Evolutionary conservation across 1,140 invertebrate species (phyloP).

Genomic region (Melanaphis sacchari): DNA sequence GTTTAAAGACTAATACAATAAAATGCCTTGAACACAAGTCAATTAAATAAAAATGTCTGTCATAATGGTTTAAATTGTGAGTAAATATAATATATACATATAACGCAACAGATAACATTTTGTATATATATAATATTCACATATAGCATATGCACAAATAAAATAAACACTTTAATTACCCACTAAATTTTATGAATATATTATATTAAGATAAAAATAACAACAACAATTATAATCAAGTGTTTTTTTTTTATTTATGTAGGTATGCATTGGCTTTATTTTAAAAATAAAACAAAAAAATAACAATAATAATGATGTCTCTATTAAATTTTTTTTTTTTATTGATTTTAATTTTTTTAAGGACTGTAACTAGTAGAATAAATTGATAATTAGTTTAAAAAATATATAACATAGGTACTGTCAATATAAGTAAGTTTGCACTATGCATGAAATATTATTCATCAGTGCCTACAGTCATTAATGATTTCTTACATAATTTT

Average conservation of each 20-base stretch:
- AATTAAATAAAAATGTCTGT: neutral
- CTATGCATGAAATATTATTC: neutral
- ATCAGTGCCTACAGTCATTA: neutral
- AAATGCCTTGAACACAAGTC: no score
- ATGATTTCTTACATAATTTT: neutral
- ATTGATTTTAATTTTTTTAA: neutral
- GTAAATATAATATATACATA: neutral
- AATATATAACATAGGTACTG: neutral
- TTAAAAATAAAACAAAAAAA: neutral
- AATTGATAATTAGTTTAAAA: neutral
- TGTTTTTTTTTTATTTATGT: neutral
- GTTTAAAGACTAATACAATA: no score
- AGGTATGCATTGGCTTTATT: neutral
- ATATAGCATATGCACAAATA: neutral
- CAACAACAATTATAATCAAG: neutral
- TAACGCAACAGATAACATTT: no score
- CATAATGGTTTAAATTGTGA: neutral
- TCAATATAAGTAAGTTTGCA: neutral
- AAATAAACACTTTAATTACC: neutral
- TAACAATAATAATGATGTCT: neutral
- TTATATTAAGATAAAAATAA: constrained; percentile 12
- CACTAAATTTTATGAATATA: constrained; percentile 12
- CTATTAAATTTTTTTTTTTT: neutral
- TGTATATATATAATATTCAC: no score
- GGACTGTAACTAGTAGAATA: neutral